These are phyloP conservation scores for Chanos chanos DNA, from an alignment of 2,797 vertebrate genomes.

Conservation along the genomic window DNA sequence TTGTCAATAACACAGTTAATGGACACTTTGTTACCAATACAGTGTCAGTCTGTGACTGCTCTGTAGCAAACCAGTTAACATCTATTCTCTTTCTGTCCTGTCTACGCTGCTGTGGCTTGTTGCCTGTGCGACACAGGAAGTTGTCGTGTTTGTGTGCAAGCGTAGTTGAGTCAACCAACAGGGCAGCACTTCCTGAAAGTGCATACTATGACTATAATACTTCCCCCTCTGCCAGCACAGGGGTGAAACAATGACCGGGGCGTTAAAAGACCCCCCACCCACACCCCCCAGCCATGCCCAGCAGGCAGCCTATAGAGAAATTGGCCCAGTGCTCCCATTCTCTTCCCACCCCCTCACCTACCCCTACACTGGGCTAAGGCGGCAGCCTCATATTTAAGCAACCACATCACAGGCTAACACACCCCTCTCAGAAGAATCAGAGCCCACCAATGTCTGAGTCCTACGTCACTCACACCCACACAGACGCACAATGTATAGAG, in stretches of 20 bases:
- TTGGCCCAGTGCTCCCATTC: not conserved
- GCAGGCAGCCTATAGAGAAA: too few species aligned
- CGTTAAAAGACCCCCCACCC: too few species aligned
- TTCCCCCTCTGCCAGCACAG: conserved; percentile 32
- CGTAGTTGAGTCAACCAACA: too few species aligned
- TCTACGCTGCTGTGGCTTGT: not conserved
- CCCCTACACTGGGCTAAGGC: not conserved
- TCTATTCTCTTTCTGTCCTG: not conserved
- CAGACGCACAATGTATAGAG: not conserved
- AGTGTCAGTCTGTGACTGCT: too few species aligned
- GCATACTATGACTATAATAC: conserved; percentile 1
- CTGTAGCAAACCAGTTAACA: too few species aligned
- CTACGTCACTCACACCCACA: not conserved
- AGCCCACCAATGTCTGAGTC: not conserved
- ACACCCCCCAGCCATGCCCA: too few species aligned
- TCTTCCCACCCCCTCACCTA: not conserved
- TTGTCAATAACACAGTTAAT: too few species aligned
- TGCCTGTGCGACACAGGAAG: conserved; percentile 28
- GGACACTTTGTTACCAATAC: not conserved
- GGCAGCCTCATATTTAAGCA: not conserved
- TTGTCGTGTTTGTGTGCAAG: conserved; percentile 8
- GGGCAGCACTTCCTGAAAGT: not conserved
- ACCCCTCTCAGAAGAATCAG: not conserved
- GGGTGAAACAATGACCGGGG: conserved; percentile 29
- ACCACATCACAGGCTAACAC: conserved; percentile 1